Percentiles rank a stretch among this genome's conserved stretches.
phyloP scores from a whole-genome alignment of 2,888 invertebrate species.

The Portevinia maculata region DNA sequence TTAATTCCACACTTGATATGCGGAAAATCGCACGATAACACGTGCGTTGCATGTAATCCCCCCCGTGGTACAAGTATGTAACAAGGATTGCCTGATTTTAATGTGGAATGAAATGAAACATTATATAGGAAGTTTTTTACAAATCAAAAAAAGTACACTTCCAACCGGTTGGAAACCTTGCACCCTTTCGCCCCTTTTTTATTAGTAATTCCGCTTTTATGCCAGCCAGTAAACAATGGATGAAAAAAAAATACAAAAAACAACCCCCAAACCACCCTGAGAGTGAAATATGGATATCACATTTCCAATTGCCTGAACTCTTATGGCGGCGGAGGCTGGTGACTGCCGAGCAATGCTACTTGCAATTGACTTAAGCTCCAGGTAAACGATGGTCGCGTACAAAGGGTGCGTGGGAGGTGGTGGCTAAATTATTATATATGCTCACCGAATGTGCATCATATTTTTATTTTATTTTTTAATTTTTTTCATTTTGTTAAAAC shows the following conservation, averaged over 20 bases:
- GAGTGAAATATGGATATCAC: constrained; percentile 63
- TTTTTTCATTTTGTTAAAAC: constrained; percentile 47
- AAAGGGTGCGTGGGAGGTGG: not conserved
- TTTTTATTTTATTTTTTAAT: constrained; percentile 41
- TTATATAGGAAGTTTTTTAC: constrained; percentile 34
- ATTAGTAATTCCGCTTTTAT: constrained; percentile 61
- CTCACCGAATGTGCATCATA: constrained; percentile 71
- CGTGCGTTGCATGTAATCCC: constrained; percentile 16
- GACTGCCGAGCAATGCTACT: constrained; percentile 10
- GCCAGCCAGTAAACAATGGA: constrained; percentile 34
- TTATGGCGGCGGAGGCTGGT: constrained; percentile 20
- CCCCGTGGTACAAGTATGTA: constrained; percentile 11
- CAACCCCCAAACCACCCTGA: constrained; percentile 31
- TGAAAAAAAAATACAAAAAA: constrained; percentile 12
- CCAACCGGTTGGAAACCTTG: not conserved
- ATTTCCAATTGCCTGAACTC: constrained; percentile 62
- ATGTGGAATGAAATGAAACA: constrained; percentile 63
- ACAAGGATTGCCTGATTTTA: constrained; percentile 64
- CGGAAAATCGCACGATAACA: constrained; percentile 62
- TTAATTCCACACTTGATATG: constrained; percentile 69
- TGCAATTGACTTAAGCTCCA: constrained; percentile 54
- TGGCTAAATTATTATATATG: constrained; percentile 60
- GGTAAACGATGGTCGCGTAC: constrained; percentile 40
- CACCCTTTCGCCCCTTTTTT: constrained; percentile 42
- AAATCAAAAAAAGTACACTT: constrained; percentile 10